Percentiles rank a stretch among this genome's conserved stretches.
phyloP scores from a whole-genome alignment of 1,140 invertebrate species.

The Drosophila arawakana region DNA sequence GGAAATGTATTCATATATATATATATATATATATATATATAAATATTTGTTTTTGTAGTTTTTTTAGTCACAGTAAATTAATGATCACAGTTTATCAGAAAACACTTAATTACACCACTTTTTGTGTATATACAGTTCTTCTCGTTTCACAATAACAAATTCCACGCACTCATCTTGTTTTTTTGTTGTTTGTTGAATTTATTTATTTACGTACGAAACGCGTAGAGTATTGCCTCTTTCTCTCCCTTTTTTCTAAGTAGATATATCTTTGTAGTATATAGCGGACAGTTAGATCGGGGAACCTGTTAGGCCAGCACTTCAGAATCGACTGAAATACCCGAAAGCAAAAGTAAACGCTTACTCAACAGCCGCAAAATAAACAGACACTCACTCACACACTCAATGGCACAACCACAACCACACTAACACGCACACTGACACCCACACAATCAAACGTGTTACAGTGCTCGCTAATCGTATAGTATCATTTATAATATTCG shows the following conservation, averaged over 20 bases:
- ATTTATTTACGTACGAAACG: constrained; percentile 9
- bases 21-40: no score
- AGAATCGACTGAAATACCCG: constrained; percentile 57
- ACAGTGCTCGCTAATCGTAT: neutral
- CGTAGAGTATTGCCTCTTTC: no score
- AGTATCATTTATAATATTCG: neutral
- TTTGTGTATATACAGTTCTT: constrained; percentile 23
- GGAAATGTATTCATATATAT: neutral
- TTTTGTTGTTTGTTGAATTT: constrained; percentile 1
- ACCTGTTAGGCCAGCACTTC: constrained; percentile 59
- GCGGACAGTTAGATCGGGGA: constrained; percentile 5
- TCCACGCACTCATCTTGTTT: constrained; percentile 30
- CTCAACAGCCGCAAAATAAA: constrained; percentile 58
- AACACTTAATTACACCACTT: constrained; percentile 16
- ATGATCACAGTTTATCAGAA: constrained; percentile 50
- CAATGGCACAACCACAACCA: neutral
- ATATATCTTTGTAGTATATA: neutral
- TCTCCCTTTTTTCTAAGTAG: no score
- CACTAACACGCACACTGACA: neutral
- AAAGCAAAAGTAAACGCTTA: constrained; percentile 59
- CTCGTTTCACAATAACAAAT: constrained; percentile 21
- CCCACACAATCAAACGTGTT: constrained; percentile 14
- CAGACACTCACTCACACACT: constrained; percentile 31
- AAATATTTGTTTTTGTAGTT: no score
- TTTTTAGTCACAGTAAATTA: neutral